phyloP scores from a whole-genome alignment of 2,113 vertebrate species.

The Psephotus haematonotus region DNA sequence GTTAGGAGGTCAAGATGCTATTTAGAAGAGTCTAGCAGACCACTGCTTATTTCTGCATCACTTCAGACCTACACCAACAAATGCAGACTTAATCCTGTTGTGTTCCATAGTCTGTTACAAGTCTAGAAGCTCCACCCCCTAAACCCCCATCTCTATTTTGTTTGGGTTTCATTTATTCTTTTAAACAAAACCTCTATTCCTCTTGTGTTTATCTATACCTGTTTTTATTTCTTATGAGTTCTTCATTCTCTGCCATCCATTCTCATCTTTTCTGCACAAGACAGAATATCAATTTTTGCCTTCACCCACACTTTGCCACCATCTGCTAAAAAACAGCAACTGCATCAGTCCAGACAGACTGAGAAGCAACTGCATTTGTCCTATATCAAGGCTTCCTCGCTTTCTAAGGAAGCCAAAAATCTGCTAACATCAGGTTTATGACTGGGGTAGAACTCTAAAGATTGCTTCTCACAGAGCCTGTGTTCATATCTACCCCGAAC shows the following conservation, averaged over 20 bases:
- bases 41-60: neutral
- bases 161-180: neutral
- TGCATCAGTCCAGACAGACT: neutral
- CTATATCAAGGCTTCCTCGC: neutral
- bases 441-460: neutral
- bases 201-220: neutral
- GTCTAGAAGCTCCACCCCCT: neutral
- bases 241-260: neutral
- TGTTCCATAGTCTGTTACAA: neutral
- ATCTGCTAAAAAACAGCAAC: neutral
- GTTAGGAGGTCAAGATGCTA: neutral
- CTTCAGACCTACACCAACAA: neutral
- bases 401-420: neutral
- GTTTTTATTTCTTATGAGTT: neutral
- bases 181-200: neutral
- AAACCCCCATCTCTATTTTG: rapidly evolving
- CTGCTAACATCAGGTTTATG: neutral
- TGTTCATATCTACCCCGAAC: neutral
- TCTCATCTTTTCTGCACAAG: neutral
- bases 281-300: neutral
- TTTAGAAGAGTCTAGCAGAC: neutral
- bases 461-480: neutral
- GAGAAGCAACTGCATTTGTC: neutral
- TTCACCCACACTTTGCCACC: neutral
- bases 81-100: neutral